Base-by-base conservation (phyloP, 1,140 invertebrate genomes). In the Drosophila burlai region DNA sequence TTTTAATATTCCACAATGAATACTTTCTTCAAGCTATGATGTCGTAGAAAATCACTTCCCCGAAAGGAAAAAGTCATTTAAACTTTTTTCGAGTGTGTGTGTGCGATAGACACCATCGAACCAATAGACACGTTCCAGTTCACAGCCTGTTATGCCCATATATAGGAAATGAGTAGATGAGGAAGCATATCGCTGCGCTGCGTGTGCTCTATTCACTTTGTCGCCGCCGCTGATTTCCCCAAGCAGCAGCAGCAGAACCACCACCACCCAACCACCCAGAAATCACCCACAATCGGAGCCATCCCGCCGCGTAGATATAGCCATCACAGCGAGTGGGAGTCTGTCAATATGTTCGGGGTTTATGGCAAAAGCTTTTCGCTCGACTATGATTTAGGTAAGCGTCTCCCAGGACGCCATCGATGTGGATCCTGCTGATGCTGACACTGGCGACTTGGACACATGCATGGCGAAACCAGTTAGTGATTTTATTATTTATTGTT, bases 401-500 rank as follows among this genome's bases (percentile, higher is more conserved):
- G 82, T 76, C 60, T 67, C 50, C 68, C 54, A 73, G 69, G 71
- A 61, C 62, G 21, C 42, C 49, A 31, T 52, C 64, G 45, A 36
- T 50, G 62, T 47, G 43, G 45, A 38, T 76, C 54, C 46, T 82
- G 62, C 52, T 46, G 68, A 63, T 64, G 67, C 58, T 74, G 61
- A 71, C 52, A 68, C 47, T 42, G 46, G 72, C 63, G 47, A 76
- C 63, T 66, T 66, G 64, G 69, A 64, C 52, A 58, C 52, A 68
- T 55, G 50, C 50, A 52, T 60, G 54, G 65, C 57, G 54, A 63
- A 81, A 59, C 65, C 80, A 68, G 80, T 68, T 80, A 78, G 60
- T 83, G 84, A 89, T 87, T 87, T 89, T 87, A 87, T 89, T 89
- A 87, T 87, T 89, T 87, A 87, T 89, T 82, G 80, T 71, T 65